These are phyloP conservation scores for Carposina sasakii DNA, from an alignment of 1,140 invertebrate species.

Conservation along the genomic window DNA sequence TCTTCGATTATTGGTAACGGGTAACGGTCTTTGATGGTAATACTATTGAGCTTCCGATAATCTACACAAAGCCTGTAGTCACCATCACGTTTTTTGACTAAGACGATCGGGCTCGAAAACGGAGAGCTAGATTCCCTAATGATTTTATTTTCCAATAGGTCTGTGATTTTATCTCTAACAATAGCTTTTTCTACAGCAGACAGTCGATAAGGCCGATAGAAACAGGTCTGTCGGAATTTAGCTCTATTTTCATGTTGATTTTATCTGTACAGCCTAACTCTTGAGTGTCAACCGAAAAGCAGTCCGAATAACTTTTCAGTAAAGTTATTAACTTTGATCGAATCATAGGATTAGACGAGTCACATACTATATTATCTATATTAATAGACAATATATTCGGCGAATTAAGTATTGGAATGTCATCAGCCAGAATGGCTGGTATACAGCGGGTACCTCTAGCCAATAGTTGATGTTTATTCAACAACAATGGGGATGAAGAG, in stretches of 20 bases:
- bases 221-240: not conserved
- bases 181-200: not conserved
- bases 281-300: not conserved
- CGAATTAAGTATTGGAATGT: not conserved
- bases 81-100: not conserved
- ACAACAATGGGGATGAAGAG: not conserved
- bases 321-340: not conserved
- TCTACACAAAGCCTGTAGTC: not conserved
- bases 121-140: not conserved
- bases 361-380: not conserved
- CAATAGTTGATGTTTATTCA: not conserved
- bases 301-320: not conserved
- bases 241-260: not conserved
- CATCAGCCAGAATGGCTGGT: not conserved
- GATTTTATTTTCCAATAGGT: not conserved
- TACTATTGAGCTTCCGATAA: too few species aligned
- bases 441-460: not conserved
- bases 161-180: not conserved
- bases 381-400: not conserved
- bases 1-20: constrained; percentile 47
- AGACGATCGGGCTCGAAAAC: not conserved
- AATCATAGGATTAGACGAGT: not conserved
- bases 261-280: not conserved
- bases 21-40: too few species aligned
- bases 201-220: not conserved